Base-by-base conservation (phyloP, 2,797 vertebrate species). In the Buceros bicornis region DNA sequence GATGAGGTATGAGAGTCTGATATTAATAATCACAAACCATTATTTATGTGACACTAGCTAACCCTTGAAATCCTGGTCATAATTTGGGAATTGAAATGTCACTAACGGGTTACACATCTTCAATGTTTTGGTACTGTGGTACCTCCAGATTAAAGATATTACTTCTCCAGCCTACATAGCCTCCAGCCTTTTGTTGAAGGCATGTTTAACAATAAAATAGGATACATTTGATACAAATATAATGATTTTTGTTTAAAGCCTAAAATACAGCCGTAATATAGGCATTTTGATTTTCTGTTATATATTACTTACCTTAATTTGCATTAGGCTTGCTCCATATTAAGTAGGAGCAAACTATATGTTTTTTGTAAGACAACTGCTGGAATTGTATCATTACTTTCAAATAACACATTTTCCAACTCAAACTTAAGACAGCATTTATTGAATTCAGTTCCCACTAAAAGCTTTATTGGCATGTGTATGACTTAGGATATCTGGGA, bases 1-100 rank as follows among this genome's bases (percentile, higher is more conserved):
- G 62, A 95, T 92, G 81, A 90, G 19, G 31, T 86, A 89, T 72
- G 65, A 66, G 22, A 86, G n/a, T 45, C 70, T 92, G 77, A 90
- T 60, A 62, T 66, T 79, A 94, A 82, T 57, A 83, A 82, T 69
- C 40, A 24, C 64, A 51, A 3, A 1, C 11, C 73, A 35, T 92
- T 94, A 92, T 93, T 90, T 94, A 82, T 70, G 31, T 60, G 60
- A 33, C 10, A 73, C 8, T 70, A 71, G 17, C 31, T 80, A 87
- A 72, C 33, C 6, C n/a, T 71, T 74, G 24, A 93, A 69, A 71
- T 43, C 8, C 9, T 66, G 8, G 4, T 62, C 22, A 58, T 78
- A 61, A 58, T 66, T 45, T 80, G 11, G 21, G 29, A 71, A 57
- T 71, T 64, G 53, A 70, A 76, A 87, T 14, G 61, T 83, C 19